These are phyloP conservation scores for Cyclophora albipunctata DNA, from an alignment of 2,888 invertebrate genomes.

Conservation along the genomic window DNA sequence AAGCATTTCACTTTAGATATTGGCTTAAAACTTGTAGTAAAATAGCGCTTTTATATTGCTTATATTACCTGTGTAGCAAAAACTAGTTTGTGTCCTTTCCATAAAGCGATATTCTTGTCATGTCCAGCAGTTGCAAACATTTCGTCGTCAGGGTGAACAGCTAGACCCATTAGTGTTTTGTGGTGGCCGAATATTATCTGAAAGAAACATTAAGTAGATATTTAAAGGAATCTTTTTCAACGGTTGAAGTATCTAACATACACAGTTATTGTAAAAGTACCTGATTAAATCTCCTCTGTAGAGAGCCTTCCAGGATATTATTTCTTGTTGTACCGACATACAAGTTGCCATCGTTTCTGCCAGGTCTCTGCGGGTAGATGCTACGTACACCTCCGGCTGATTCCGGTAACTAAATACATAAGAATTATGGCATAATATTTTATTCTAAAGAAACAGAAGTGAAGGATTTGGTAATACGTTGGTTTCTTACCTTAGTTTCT, in stretches of 20 bases:
- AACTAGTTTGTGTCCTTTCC: conserved; percentile 91
- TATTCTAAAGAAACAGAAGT: too few species aligned
- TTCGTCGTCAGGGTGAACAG: conserved; percentile 93
- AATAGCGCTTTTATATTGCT: too few species aligned
- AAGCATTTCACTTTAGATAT: too few species aligned
- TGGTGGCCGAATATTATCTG: conserved; percentile 92
- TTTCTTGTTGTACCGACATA: conserved; percentile 94
- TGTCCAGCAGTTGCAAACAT: conserved; percentile 94
- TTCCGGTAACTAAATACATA: conserved; percentile 82
- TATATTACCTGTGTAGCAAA: conserved; percentile 86
- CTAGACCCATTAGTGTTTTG: conserved; percentile 89
- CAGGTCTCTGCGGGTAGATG: conserved; percentile 91
- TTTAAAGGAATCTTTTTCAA: too few species aligned
- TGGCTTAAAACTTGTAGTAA: too few species aligned
- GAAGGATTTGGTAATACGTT: too few species aligned
- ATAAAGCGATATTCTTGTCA: conserved; percentile 91
- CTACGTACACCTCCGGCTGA: conserved; percentile 91
- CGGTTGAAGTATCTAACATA: not conserved
- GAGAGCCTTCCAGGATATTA: conserved; percentile 91
- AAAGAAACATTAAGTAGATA: not conserved
- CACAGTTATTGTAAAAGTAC: conserved; percentile 34
- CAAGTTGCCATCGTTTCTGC: conserved; percentile 91
- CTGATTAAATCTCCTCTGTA: conserved; percentile 91
- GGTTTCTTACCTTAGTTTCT: conserved; percentile 82
- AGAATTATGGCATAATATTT: not conserved